Evolutionary conservation across 2,888 invertebrate genomes (phyloP), one percentile per base, ranked within the genome.

Genomic region (Ichneumon xanthorius): DNA sequence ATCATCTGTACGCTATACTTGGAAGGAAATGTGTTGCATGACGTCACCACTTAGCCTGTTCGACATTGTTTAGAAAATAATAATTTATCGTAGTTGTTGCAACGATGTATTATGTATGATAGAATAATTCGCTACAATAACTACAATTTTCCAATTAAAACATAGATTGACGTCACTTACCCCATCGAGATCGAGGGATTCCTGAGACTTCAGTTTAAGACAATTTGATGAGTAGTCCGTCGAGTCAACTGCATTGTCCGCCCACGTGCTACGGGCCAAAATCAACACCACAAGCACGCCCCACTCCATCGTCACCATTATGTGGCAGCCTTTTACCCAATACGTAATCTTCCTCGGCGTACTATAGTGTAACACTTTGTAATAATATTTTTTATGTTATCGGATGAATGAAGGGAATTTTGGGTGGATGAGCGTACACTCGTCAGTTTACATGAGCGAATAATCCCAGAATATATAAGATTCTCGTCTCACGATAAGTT

Each of bases 141-240:
- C 11, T 4, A 14, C 3, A 14, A 63, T 30, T 63, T 30, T 30
- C 30, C 7, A 63, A 30, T 63, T 14, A 16, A 63, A 33, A n/a
- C 2, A 7, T 6, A 30, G 16, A 63, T 30, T 7, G 14, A 6
- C 33, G 16, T 33, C 5, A 80, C 89, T 63, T 77, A 91, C 91
- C 88, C 88, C 89, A 55, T 90, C 89, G 65, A 91, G 89, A 80
- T 91, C 91, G 72, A 91, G 89, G 45, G 90, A 89, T 26, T 89
- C 90, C 80, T 91, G 91, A 53, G 91, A 87, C 85, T 90, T 90
- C 30, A 91, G 89, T 4, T 87, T 73, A 19, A 87, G 87, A 67
- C 91, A 91, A 68, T 85, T 88, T 72, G 86, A 75, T 65, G 85
- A 82, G 61, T 88, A 86, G 63, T 87, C 79, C 82, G 80, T 61